A percentile compares a stretch with the other conserved stretches of the same genome.
Conservation (phyloP, 2,797 vertebrate genomes). For the Syngnathus acus region DNA sequence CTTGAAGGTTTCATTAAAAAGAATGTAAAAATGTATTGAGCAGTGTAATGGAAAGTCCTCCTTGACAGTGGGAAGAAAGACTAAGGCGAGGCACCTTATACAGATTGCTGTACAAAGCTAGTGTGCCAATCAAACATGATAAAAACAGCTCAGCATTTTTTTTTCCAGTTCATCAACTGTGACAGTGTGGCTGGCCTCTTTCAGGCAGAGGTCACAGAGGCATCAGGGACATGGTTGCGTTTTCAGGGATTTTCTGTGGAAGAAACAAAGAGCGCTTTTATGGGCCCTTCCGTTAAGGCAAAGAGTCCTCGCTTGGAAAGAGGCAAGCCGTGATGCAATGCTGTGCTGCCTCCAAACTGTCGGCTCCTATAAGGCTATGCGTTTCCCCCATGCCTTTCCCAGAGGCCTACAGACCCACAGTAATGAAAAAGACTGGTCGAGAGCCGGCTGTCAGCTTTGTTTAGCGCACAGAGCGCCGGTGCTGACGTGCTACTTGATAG, state of each 20-base stretch:
- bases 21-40: too few species aligned
- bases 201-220: conserved; percentile 33
- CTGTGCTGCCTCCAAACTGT: conserved; percentile 64
- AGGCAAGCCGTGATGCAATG: conserved; percentile 62
- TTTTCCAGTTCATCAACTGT: conserved; percentile 37
- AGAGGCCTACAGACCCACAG: conserved; percentile 59
- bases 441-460: conserved; percentile 67
- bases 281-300: conserved; percentile 29
- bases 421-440: conserved; percentile 70
- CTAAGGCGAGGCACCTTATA: too few species aligned
- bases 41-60: too few species aligned
- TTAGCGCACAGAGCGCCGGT: conserved; percentile 63
- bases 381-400: conserved; percentile 58
- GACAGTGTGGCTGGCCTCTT: conserved; percentile 18
- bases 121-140: conserved; percentile 47
- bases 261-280: conserved; percentile 34
- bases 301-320: conserved; percentile 38
- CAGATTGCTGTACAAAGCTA: conserved; percentile 55
- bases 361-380: conserved; percentile 60
- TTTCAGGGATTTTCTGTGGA: conserved; percentile 19
- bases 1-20: too few species aligned
- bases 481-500: conserved; percentile 70
- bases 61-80: neutral
- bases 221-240: conserved; percentile 4
- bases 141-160: conserved; percentile 44